A percentile compares a stretch with the other conserved stretches of the same genome.
phyloP scores from a whole-genome alignment of 2,797 vertebrate species.

The Cuniculus paca region DNA sequence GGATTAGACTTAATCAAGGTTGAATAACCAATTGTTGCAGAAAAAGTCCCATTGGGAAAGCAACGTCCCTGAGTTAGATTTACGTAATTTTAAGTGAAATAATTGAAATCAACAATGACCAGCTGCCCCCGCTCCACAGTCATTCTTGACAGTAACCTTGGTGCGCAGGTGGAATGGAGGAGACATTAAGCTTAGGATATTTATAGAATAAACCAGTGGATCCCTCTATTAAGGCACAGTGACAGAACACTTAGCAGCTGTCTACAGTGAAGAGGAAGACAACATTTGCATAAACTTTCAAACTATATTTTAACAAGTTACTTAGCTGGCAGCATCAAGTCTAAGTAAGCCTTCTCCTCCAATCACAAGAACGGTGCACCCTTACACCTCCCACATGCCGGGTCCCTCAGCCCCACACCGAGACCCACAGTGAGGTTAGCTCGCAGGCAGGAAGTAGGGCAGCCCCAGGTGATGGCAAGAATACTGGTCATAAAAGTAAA shows the following conservation, averaged over 20 bases:
- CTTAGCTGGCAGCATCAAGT: background rate
- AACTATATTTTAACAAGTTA: constrained; percentile 13
- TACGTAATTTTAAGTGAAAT: constrained; percentile 33
- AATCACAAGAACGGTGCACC: background rate
- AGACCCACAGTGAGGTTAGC: background rate
- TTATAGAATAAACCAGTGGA: background rate
- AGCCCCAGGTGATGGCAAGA: background rate
- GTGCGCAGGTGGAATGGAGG: background rate
- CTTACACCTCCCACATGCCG: background rate
- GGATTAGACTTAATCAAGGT: constrained; percentile 55
- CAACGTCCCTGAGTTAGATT: background rate
- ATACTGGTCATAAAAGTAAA: constrained; percentile 29
- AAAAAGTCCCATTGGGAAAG: constrained; percentile 36
- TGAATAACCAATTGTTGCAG: constrained; percentile 34
- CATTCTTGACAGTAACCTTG: background rate
- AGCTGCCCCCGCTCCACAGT: background rate
- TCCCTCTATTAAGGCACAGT: background rate
- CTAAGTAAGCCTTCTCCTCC: constrained; percentile 19
- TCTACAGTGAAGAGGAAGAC: background rate
- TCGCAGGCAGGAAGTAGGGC: background rate
- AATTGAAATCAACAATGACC: constrained; percentile 38
- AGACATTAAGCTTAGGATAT: background rate
- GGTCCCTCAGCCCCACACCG: background rate
- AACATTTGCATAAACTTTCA: constrained; percentile 17
- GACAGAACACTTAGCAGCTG: background rate